These are phyloP conservation scores for Pristionchus japonicus DNA, from an alignment of 2,888 invertebrate species.

Conservation along the genomic window DNA sequence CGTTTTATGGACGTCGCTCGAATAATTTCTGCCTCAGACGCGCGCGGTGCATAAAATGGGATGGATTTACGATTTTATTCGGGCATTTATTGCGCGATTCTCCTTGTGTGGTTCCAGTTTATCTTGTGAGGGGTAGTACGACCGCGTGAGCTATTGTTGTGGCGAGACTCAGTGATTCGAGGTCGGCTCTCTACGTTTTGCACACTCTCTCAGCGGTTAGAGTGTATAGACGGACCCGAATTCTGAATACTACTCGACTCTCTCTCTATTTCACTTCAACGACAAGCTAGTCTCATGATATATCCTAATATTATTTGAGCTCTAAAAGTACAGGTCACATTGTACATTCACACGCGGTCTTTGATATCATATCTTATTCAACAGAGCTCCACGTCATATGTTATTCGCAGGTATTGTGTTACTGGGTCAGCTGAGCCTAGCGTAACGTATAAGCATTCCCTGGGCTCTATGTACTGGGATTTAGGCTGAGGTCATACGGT, in stretches of 20 bases:
- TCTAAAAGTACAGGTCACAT: not conserved
- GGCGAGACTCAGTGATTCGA: not conserved
- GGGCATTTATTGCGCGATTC: not conserved
- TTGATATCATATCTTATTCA: no score
- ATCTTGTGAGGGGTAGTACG: not conserved
- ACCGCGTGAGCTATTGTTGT: no score
- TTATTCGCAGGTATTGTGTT: not conserved
- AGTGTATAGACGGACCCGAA: no score
- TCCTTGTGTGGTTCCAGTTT: not conserved
- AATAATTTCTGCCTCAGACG: not conserved
- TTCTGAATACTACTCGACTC: no score
- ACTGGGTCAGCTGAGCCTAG: not conserved
- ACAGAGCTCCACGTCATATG: no score
- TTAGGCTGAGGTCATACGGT: no score
- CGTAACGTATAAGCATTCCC: no score
- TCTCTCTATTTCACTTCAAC: no score
- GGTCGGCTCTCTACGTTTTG: not conserved
- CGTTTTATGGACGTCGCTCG: not conserved
- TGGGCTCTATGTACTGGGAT: no score
- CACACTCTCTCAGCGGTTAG: not conserved
- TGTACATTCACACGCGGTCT: no score
- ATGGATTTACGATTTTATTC: conserved; percentile 23
- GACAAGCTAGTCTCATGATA: no score
- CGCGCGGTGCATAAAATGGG: not conserved
- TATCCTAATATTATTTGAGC: not conserved